phyloP scores from a whole-genome alignment of 2,888 invertebrate species.

The Anoncus sp. region DNA sequence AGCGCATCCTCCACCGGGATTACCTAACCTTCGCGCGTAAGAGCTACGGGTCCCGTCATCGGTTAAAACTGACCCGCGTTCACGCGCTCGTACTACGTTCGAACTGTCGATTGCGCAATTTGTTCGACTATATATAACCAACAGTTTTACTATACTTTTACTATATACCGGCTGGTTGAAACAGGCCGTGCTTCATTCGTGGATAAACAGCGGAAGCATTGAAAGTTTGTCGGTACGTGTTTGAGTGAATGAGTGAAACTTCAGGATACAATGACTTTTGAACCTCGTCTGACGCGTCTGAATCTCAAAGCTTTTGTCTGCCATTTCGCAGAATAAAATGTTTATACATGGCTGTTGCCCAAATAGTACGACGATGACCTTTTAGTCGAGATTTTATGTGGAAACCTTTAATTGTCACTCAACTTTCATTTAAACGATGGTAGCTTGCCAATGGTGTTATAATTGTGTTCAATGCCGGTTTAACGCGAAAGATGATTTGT shows the following conservation, averaged over 20 bases:
- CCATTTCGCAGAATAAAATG: background rate
- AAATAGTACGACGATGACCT: background rate
- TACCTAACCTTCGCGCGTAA: constrained; percentile 69
- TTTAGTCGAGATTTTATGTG: background rate
- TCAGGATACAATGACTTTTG: background rate
- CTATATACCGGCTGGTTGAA: background rate
- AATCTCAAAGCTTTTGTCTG: background rate
- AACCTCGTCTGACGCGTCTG: too few relatives aligned
- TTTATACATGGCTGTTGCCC: background rate
- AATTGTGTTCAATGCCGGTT: background rate
- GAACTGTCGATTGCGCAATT: constrained; percentile 54
- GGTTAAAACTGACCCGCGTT: constrained; percentile 68
- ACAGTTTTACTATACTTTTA: constrained; percentile 15
- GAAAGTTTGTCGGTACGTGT: background rate
- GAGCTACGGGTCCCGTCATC: constrained; percentile 67
- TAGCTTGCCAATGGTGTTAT: background rate
- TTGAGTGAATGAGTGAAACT: background rate
- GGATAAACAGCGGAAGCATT: background rate
- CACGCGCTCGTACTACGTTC: constrained; percentile 54
- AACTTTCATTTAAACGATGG: background rate
- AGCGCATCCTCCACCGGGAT: constrained; percentile 50
- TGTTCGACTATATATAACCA: background rate
- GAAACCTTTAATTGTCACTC: background rate
- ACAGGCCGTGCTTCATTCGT: constrained; percentile 1
- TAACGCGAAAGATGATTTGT: background rate